These are phyloP conservation scores for Paracyclopina nana DNA, from an alignment of 1,140 invertebrate species.

Conservation along the genomic window DNA sequence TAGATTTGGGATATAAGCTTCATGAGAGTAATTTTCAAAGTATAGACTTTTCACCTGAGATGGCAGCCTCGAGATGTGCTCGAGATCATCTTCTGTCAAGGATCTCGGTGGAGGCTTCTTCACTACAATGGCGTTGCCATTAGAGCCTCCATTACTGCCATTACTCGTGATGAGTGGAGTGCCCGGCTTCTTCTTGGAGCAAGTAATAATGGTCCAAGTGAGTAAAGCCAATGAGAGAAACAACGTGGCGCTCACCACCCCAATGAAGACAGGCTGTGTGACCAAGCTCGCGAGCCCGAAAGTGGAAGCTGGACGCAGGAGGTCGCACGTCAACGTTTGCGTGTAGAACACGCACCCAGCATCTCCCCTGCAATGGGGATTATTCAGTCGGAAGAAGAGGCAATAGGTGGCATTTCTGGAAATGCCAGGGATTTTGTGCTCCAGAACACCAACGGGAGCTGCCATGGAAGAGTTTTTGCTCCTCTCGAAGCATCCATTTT, in stretches of 20 bases:
- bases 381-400: neutral
- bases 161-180: neutral
- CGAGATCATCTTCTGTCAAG: constrained; percentile 4
- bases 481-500: neutral
- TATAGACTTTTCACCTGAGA: too few species aligned
- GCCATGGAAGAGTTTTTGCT: neutral
- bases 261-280: constrained; percentile 9
- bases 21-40: too few species aligned
- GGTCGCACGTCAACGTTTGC: neutral
- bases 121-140: too few species aligned
- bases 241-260: neutral
- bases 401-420: neutral
- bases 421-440: neutral
- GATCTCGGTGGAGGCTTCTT: constrained; percentile 8
- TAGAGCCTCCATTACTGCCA: too few species aligned
- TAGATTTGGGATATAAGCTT: too few species aligned
- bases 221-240: neutral
- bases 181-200: constrained; percentile 3
- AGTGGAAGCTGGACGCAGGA: neutral
- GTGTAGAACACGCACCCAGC: neutral
- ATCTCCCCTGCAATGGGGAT: neutral
- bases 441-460: neutral
- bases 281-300: too few species aligned
- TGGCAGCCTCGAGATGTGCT: constrained; percentile 9
- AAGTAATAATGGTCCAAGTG: constrained; percentile 6